Percentiles rank a stretch among this genome's conserved stretches.
Evolutionary conservation across 2,113 vertebrate species (phyloP).

Genomic region (Ceuthmochares aereus): DNA sequence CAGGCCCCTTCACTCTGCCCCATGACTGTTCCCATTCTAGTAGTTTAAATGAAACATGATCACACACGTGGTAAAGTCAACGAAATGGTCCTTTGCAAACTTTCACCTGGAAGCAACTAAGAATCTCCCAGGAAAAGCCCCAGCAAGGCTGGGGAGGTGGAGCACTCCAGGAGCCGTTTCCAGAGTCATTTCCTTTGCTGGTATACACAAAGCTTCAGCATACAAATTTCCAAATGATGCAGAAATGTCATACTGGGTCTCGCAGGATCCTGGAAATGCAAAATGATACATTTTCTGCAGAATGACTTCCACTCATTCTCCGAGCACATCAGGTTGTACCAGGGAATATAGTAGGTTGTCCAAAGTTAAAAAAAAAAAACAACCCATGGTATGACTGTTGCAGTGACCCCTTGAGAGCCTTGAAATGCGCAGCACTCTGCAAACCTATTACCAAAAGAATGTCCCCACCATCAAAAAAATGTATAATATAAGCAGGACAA

Average conservation of each 20-base stretch:
- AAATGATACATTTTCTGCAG: neutral
- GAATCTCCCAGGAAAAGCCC: too few relatives aligned
- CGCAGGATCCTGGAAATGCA: neutral
- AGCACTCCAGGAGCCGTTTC: too few relatives aligned
- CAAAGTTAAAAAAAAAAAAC: neutral
- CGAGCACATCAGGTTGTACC: neutral
- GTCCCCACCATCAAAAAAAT: neutral
- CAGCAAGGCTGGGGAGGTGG: too few relatives aligned
- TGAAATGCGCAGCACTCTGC: neutral
- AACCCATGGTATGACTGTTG: neutral
- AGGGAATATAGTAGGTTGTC: neutral
- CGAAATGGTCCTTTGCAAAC: too few relatives aligned
- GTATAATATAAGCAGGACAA: neutral
- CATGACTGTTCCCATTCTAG: accelerated
- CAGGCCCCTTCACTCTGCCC: neutral
- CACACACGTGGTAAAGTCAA: too few relatives aligned
- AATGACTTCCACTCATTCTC: neutral
- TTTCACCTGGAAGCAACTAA: too few relatives aligned
- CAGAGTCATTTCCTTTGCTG: too few relatives aligned
- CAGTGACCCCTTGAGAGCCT: neutral
- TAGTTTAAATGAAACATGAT: too few relatives aligned
- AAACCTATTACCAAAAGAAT: neutral
- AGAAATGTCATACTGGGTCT: neutral
- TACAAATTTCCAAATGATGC: neutral
- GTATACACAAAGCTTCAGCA: neutral